phyloP scores from a whole-genome alignment of 2,888 invertebrate species.

The Latrodectus hesperus region DNA sequence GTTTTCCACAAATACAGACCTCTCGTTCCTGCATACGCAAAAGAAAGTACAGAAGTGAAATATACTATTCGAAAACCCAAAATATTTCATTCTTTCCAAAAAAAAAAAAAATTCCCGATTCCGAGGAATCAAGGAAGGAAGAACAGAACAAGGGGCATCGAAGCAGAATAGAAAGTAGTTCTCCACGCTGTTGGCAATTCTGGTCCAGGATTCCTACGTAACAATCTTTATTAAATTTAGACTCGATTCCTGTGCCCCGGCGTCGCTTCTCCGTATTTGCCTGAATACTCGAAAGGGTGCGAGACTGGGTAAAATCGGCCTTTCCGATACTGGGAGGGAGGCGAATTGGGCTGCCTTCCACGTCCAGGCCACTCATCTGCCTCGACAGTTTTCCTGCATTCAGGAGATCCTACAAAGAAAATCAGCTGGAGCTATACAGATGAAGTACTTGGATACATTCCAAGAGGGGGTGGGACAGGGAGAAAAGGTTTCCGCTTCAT shows the following conservation, averaged over 20 bases:
- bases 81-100: too few relatives aligned
- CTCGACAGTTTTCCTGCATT: neutral
- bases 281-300: conserved; percentile 63
- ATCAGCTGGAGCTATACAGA: conserved; percentile 9
- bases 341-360: conserved; percentile 34
- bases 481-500: too few relatives aligned
- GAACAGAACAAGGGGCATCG: neutral
- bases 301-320: conserved; percentile 51
- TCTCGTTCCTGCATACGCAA: too few relatives aligned
- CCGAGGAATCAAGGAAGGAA: conserved; percentile 11
- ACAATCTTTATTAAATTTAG: conserved; percentile 62
- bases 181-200: conserved; percentile 48
- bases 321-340: neutral
- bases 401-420: neutral
- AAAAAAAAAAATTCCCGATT: neutral
- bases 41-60: too few relatives aligned
- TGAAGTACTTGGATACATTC: conserved; percentile 17
- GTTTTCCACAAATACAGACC: too few relatives aligned
- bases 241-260: conserved; percentile 17
- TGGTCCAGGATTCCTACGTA: conserved; percentile 33
- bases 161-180: conserved; percentile 39
- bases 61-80: too few relatives aligned
- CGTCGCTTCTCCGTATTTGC: conserved; percentile 32
- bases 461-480: neutral
- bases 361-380: conserved; percentile 24